Conservation (phyloP, 2,113 vertebrate genomes). For the Xenus cinereus region DNA sequence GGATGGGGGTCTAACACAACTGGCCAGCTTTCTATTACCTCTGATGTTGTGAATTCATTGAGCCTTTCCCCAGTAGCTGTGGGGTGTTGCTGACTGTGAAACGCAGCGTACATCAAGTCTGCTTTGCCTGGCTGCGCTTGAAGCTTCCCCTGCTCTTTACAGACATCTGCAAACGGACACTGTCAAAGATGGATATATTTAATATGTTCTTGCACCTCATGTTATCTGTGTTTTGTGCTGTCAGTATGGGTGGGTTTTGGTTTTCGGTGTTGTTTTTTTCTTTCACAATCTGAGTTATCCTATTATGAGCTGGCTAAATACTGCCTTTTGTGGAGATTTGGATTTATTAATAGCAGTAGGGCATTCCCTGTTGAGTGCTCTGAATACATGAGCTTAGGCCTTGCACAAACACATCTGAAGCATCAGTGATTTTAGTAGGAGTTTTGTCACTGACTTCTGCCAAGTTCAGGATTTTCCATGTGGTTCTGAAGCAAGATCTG, state of each 20-base stretch:
- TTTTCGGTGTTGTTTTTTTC: neutral
- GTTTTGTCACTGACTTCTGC: neutral
- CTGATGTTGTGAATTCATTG: neutral
- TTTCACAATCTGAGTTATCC: neutral
- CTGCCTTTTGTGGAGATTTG: neutral
- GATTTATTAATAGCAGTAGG: neutral
- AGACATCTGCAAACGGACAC: neutral
- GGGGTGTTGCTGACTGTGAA: neutral
- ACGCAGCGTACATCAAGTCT: accelerated
- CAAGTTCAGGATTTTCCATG: neutral
- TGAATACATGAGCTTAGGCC: neutral
- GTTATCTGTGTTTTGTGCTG: neutral
- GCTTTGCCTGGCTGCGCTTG: neutral
- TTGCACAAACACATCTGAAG: neutral
- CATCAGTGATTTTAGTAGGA: neutral
- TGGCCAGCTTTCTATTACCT: neutral
- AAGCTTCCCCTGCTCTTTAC: neutral
- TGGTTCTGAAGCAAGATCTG: neutral
- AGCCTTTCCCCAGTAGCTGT: neutral
- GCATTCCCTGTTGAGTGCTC: neutral
- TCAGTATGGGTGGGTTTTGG: neutral
- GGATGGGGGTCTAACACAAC: neutral
- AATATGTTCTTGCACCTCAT: neutral
- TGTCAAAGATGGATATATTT: neutral
- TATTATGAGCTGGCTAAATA: neutral